These are phyloP conservation scores for Nyctibius grandis DNA, from an alignment of 2,797 vertebrate species.

Conservation along the genomic window DNA sequence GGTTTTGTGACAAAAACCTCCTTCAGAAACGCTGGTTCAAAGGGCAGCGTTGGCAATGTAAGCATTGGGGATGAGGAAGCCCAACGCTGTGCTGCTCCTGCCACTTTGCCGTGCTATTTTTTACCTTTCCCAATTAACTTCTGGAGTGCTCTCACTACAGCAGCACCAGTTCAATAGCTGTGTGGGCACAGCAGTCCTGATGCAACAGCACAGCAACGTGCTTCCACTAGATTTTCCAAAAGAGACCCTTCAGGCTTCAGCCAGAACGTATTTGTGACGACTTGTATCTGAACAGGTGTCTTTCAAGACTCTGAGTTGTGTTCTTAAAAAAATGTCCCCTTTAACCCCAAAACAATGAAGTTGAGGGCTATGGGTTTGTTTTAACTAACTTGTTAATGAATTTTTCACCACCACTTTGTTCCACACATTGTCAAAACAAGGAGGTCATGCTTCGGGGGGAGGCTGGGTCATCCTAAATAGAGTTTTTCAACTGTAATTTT, in stretches of 20 bases:
- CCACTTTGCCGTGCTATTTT: neutral
- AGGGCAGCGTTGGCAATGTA: neutral
- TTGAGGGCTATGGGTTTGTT: neutral
- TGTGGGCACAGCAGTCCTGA: slow-evolving; percentile 21
- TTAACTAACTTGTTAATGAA: neutral
- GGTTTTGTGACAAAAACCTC: neutral
- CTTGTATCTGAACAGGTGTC: neutral
- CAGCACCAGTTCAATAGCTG: slow-evolving; percentile 17
- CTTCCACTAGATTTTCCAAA: slow-evolving; percentile 39
- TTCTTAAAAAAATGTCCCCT: neutral
- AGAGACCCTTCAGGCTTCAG: slow-evolving; percentile 12
- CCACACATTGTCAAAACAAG: slow-evolving; percentile 57
- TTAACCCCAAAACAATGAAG: neutral
- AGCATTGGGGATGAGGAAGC: neutral
- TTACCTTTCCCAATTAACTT: slow-evolving; percentile 52
- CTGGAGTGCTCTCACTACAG: slow-evolving; percentile 45
- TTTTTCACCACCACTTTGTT: neutral
- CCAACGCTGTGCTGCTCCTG: neutral
- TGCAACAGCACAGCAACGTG: slow-evolving; percentile 17
- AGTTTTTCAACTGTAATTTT: slow-evolving; percentile 6
- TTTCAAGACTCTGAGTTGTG: neutral
- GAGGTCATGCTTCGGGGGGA: slow-evolving; percentile 44
- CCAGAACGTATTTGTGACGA: neutral
- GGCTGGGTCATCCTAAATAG: slow-evolving; percentile 17
- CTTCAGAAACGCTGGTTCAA: neutral